These are phyloP conservation scores for Sebastes diploproa DNA, from an alignment of 2,797 vertebrate genomes.

Conservation along the genomic window DNA sequence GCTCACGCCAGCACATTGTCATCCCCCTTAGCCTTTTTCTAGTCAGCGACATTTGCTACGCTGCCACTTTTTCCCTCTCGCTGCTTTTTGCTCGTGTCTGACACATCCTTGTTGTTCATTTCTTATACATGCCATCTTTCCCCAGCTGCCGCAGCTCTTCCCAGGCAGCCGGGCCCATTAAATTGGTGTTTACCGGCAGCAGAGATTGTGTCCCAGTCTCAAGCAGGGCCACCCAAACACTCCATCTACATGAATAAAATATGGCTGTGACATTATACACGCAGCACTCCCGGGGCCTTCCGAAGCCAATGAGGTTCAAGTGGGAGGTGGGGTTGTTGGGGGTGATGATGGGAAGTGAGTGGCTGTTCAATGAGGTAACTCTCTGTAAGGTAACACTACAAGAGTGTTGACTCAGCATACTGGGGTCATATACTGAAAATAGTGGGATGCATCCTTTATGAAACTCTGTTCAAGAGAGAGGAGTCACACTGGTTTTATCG, in stretches of 20 bases:
- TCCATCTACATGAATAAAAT: conserved; percentile 74
- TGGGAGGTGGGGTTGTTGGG: conserved; percentile 9
- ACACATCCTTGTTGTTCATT: conserved; percentile 77
- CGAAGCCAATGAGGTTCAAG: conserved; percentile 30
- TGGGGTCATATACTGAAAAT: conserved; percentile 16
- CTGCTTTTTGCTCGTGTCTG: conserved; percentile 67
- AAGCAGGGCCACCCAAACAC: conserved; percentile 54
- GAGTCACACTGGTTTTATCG: not conserved
- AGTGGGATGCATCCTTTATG: conserved; percentile 9
- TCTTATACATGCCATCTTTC: conserved; percentile 76
- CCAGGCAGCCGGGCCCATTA: conserved; percentile 67
- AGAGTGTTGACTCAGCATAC: conserved; percentile 14
- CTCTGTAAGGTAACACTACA: conserved; percentile 12
- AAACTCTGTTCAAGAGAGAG: conserved; percentile 9
- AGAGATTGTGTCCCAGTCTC: conserved; percentile 68
- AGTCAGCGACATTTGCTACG: conserved; percentile 62
- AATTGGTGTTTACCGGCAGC: conserved; percentile 74
- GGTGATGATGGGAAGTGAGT: not conserved
- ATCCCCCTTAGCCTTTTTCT: conserved; percentile 61
- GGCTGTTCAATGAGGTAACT: conserved; percentile 14
- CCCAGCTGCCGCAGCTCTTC: conserved; percentile 58
- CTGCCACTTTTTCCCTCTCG: conserved; percentile 61
- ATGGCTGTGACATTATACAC: conserved; percentile 63
- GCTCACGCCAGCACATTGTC: conserved; percentile 71
- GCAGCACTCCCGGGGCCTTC: conserved; percentile 8